Evolutionary conservation across 30 jellyfish, hydroid and myxozoan genomes (phyloP).

Genomic region (Aurelia sp.): DNA sequence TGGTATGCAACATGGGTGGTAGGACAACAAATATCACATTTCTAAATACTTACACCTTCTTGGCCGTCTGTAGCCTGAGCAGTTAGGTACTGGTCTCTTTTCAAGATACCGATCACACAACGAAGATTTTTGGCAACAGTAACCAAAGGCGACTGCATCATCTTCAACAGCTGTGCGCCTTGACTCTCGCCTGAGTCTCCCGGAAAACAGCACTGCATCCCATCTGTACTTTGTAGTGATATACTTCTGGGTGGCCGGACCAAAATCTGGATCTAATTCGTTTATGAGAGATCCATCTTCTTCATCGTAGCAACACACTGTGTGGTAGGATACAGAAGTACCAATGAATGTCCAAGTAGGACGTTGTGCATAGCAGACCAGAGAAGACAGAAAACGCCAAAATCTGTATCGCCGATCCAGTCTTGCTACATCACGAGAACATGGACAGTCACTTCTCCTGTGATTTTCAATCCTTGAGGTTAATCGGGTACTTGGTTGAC

Average conservation of each 20-base stretch:
- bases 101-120: slow-evolving; percentile 14
- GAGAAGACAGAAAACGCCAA: not conserved
- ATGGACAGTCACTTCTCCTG: slow-evolving; percentile 32
- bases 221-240: not conserved
- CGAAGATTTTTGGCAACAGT: slow-evolving; percentile 21
- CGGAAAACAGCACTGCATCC: not conserved
- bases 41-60: slow-evolving; percentile 6
- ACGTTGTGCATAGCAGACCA: slow-evolving; percentile 7
- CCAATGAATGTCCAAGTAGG: slow-evolving; percentile 25
- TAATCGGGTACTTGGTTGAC: not conserved
- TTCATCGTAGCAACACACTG: slow-evolving; percentile 21
- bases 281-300: slow-evolving; percentile 4
- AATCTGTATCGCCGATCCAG: slow-evolving; percentile 27
- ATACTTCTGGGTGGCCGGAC: slow-evolving; percentile 17
- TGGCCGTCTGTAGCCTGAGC: slow-evolving; percentile 22
- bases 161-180: slow-evolving; percentile 1
- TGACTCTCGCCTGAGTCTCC: not conserved
- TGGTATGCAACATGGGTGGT: too few relatives aligned
- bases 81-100: slow-evolving; percentile 31
- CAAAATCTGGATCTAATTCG: slow-evolving; percentile 3
- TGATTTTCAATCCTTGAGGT: not conserved
- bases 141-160: slow-evolving; percentile 13
- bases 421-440: not conserved
- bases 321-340: slow-evolving; percentile 13
- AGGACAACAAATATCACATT: too few relatives aligned